Conservation (phyloP, 1,140 invertebrate genomes). For the Carposina sasakii region DNA sequence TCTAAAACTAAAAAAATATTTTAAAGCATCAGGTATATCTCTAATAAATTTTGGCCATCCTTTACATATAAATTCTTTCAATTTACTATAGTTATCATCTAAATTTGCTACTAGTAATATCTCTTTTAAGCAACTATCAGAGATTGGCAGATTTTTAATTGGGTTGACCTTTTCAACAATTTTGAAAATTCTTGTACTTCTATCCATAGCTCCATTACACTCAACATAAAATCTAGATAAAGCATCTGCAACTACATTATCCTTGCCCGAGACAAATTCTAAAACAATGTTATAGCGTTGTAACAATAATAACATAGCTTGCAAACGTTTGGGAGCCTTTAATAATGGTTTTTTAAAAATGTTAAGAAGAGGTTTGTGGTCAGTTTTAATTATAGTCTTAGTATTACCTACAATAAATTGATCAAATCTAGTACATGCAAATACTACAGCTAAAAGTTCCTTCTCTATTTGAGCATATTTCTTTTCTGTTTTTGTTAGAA, state of each 20-base stretch:
- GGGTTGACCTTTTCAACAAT: not conserved
- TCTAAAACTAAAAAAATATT: slow-evolving; percentile 23
- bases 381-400: slow-evolving; percentile 3
- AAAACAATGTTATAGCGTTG: slow-evolving; percentile 21
- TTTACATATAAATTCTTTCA: slow-evolving; percentile 5
- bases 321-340: slow-evolving; percentile 17
- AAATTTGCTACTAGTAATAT: not conserved
- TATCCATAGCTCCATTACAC: not conserved
- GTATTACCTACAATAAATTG: not conserved
- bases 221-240: not conserved
- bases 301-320: slow-evolving; percentile 17
- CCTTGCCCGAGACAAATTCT: not conserved
- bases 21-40: slow-evolving; percentile 17
- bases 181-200: slow-evolving; percentile 1
- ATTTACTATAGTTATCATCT: not conserved
- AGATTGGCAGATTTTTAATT: not conserved
- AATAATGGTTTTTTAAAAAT: slow-evolving; percentile 21
- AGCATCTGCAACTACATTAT: slow-evolving; percentile 4
- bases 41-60: slow-evolving; percentile 31
- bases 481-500: slow-evolving; percentile 32
- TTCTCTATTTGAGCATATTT: slow-evolving; percentile 53
- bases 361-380: slow-evolving; percentile 10
- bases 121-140: not conserved
- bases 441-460: slow-evolving; percentile 40
- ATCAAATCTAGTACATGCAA: slow-evolving; percentile 12